These are phyloP conservation scores for Rhopilema esculentum DNA, from an alignment of 30 jellyfish, hydroid and myxozoan species.

Conservation along the genomic window DNA sequence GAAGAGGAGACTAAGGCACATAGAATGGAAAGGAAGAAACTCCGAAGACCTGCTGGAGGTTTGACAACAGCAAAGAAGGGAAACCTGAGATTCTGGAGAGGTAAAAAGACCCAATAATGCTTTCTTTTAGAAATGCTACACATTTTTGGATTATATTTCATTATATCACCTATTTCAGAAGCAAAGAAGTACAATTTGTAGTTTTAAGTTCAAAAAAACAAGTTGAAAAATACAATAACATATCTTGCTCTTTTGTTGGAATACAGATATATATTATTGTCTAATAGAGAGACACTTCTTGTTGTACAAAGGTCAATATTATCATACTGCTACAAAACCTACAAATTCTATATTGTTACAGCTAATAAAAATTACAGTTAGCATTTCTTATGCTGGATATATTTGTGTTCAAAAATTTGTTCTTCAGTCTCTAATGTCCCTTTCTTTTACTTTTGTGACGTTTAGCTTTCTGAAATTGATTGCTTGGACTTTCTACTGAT, in stretches of 20 bases:
- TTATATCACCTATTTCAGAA: not conserved
- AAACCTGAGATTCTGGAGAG: conserved; percentile 74
- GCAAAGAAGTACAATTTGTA: not conserved
- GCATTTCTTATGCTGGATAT: too few relatives aligned
- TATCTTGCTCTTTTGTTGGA: not conserved
- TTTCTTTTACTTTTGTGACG: not conserved
- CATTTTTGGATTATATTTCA: not conserved
- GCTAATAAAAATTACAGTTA: too few relatives aligned
- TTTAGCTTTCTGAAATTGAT: not conserved
- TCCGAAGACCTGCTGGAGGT: conserved; percentile 91
- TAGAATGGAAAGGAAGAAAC: conserved; percentile 79
- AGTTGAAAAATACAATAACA: not conserved
- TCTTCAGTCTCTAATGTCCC: too few relatives aligned
- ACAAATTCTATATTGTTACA: too few relatives aligned
- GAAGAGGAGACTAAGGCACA: conserved; percentile 74
- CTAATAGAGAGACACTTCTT: not conserved
- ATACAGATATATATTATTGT: not conserved
- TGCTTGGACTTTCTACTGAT: not conserved
- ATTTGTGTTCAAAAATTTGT: too few relatives aligned
- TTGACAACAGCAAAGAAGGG: conserved; percentile 56
- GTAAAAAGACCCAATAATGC: conserved; percentile 22
- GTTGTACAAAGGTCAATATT: not conserved
- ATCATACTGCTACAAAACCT: not conserved
- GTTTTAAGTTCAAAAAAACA: not conserved
- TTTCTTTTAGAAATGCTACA: too few relatives aligned